Percentiles rank a stretch among this genome's conserved stretches.
phyloP scores from a whole-genome alignment of 1,140 invertebrate genomes.

The Tetraneura akinire region DNA sequence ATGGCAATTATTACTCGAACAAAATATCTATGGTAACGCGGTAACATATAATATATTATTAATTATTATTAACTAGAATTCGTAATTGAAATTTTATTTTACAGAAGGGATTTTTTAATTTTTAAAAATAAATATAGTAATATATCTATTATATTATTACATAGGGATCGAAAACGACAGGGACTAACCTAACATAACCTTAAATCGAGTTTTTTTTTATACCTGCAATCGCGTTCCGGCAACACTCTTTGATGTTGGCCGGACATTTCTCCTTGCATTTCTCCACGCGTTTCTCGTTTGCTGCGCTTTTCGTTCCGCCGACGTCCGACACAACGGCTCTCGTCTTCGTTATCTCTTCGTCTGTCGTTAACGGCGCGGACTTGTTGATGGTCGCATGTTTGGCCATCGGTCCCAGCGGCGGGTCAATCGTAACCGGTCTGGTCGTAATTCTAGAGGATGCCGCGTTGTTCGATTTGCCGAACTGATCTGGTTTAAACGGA shows the following conservation, averaged over 20 bases:
- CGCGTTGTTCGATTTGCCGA: background rate
- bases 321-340: slow-evolving; percentile 15
- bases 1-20: too few relatives aligned
- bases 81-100: too few relatives aligned
- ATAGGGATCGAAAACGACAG: too few relatives aligned
- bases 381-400: slow-evolving; percentile 31
- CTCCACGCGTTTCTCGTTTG: slow-evolving; percentile 17
- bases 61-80: too few relatives aligned
- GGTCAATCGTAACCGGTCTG: background rate
- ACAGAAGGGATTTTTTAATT: too few relatives aligned
- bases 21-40: too few relatives aligned
- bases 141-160: too few relatives aligned
- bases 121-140: too few relatives aligned
- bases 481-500: slow-evolving; percentile 45
- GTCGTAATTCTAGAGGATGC: background rate
- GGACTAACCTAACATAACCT: too few relatives aligned
- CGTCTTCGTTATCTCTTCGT: slow-evolving; percentile 12
- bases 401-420: background rate
- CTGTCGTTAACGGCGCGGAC: background rate
- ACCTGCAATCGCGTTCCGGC: slow-evolving; percentile 34
- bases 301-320: background rate
- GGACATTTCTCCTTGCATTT: slow-evolving; percentile 47
- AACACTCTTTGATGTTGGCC: slow-evolving; percentile 42
- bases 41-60: too few relatives aligned
- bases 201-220: background rate